Conservation (phyloP, 2,113 vertebrate species). For the Emydocephalus ijimae region DNA sequence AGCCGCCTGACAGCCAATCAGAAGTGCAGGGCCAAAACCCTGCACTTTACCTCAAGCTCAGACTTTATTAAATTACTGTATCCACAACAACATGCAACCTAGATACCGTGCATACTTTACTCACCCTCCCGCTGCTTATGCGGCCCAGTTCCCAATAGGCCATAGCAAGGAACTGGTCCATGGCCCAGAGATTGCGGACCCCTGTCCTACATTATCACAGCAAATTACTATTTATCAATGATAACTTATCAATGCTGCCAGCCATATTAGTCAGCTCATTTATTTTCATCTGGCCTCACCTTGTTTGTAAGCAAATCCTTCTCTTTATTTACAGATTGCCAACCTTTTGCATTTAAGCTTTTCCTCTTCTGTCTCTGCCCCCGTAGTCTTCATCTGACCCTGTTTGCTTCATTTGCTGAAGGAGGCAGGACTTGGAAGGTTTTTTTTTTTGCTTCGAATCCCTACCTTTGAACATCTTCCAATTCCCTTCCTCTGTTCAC, state of each 20-base stretch:
- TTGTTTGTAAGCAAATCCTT: neutral
- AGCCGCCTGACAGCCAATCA: too few species aligned
- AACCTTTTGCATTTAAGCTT: neutral
- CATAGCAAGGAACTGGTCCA: too few species aligned
- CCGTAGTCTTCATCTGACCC: neutral
- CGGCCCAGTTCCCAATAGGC: too few species aligned
- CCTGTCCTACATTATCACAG: neutral
- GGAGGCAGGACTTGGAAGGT: neutral
- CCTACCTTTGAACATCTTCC: too few species aligned
- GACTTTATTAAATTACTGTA: too few species aligned
- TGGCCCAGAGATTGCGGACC: too few species aligned
- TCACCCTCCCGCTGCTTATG: too few species aligned
- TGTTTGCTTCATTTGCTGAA: neutral
- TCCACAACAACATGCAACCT: too few species aligned
- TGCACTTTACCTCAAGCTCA: too few species aligned
- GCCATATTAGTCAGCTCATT: neutral
- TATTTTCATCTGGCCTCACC: neutral
- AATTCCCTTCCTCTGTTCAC: neutral
- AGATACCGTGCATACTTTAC: too few species aligned
- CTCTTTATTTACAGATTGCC: neutral
- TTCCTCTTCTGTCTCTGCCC: neutral
- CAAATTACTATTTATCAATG: neutral
- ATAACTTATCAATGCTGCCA: neutral
- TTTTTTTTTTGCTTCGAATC: neutral
- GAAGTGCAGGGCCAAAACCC: too few species aligned